A percentile compares a stretch with the other conserved stretches of the same genome.
Evolutionary conservation across 2,888 invertebrate species (phyloP).

Genomic region (Biston stratarius): DNA sequence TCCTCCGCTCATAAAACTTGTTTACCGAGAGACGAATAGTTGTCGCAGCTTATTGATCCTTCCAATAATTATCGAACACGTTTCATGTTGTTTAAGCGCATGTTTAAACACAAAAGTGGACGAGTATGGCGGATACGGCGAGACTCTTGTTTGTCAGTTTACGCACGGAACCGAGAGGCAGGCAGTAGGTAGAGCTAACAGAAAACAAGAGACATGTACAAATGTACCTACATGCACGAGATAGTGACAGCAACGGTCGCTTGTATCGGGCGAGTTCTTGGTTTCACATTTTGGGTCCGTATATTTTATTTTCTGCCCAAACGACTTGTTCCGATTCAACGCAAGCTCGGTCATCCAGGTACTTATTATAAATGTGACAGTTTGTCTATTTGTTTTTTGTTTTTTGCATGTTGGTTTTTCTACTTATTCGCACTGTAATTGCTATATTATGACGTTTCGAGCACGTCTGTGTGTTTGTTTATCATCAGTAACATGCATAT

Average conservation of each 20-base stretch:
- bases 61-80: conserved; percentile 87
- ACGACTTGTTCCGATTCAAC: neutral
- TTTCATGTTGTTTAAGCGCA: conserved; percentile 81
- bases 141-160: conserved; percentile 77
- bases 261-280: conserved; percentile 46
- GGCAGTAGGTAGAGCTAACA: conserved; percentile 83
- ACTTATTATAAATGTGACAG: too few relatives aligned
- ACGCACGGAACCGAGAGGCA: conserved; percentile 79
- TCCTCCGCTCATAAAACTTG: conserved; percentile 78
- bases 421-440: too few relatives aligned
- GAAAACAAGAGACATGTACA: conserved; percentile 60
- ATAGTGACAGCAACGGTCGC: conserved; percentile 62
- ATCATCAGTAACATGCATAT: too few relatives aligned
- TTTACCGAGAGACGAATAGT: conserved; percentile 81
- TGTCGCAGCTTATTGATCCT: conserved; percentile 83
- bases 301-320: conserved; percentile 25
- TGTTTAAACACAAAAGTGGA: conserved; percentile 80
- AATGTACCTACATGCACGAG: too few relatives aligned
- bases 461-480: too few relatives aligned
- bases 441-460: too few relatives aligned
- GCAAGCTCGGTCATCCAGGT: too few relatives aligned
- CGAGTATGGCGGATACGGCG: conserved; percentile 74
- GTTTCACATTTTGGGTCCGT: conserved; percentile 49
- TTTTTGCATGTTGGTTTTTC: too few relatives aligned
- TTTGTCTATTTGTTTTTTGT: too few relatives aligned